These are phyloP conservation scores for Agrochola litura DNA, from an alignment of 2,888 invertebrate species.

Conservation along the genomic window DNA sequence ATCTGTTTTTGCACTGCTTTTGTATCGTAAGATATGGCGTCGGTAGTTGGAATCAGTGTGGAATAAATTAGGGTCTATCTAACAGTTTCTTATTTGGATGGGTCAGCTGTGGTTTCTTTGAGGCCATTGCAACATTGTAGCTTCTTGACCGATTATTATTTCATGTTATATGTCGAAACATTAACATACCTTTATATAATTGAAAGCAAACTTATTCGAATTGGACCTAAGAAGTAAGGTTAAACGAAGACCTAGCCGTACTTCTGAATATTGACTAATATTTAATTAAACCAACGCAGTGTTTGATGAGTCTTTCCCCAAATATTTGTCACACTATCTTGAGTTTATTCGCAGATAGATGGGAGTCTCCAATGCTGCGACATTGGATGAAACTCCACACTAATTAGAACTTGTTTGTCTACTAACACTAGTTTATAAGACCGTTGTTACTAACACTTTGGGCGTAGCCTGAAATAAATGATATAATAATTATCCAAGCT, in stretches of 20 bases:
- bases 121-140: background rate
- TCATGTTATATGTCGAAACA: background rate
- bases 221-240: background rate
- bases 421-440: too few species aligned
- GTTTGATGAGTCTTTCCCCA: background rate
- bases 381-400: too few species aligned
- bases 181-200: background rate
- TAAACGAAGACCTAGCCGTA: background rate
- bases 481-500: too few species aligned
- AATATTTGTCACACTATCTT: too few species aligned
- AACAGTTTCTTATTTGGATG: background rate
- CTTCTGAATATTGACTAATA: background rate
- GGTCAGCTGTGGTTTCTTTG: background rate
- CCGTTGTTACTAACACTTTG: too few species aligned
- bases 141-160: background rate
- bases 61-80: background rate
- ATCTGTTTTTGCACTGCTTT: slow-evolving; percentile 24
- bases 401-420: too few species aligned
- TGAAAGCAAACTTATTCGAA: background rate
- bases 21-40: background rate
- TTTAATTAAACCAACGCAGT: background rate
- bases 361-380: too few species aligned
- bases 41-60: background rate
- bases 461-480: too few species aligned
- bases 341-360: too few species aligned